phyloP scores from a whole-genome alignment of 2,113 vertebrate genomes.

The Dromas ardeola region DNA sequence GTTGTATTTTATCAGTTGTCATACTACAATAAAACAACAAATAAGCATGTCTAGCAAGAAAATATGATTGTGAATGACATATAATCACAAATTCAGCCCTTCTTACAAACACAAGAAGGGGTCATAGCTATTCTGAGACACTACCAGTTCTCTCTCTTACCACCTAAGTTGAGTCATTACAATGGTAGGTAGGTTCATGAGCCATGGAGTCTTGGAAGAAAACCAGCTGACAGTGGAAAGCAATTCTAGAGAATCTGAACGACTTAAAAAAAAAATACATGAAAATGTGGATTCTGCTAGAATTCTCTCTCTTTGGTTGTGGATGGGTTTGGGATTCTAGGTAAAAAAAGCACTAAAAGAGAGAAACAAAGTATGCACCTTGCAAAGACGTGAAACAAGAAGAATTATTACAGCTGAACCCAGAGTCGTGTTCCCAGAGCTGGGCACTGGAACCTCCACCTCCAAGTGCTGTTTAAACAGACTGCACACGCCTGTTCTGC shows the following conservation, averaged over 20 bases:
- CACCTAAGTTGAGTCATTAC: background rate
- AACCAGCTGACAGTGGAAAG: background rate
- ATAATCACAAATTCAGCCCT: background rate
- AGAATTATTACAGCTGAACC: background rate
- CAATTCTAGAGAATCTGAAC: background rate
- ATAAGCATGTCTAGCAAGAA: background rate
- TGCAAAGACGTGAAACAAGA: background rate
- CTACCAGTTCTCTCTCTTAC: background rate
- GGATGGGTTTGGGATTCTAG: background rate
- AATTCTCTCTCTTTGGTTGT: background rate
- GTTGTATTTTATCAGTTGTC: background rate
- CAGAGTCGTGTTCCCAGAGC: fast-evolving
- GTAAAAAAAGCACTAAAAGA: background rate
- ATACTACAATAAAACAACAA: background rate
- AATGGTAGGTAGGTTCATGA: background rate
- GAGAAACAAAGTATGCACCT: background rate
- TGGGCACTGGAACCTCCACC: background rate
- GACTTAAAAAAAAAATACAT: background rate
- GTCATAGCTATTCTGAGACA: background rate
- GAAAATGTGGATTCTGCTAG: background rate
- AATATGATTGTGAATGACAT: background rate
- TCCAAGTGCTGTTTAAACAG: background rate
- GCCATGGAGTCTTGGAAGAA: background rate
- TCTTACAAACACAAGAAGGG: background rate
- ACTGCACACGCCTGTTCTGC: background rate